Evolutionary conservation across 1,140 invertebrate species (phyloP), one percentile per base, ranked within the genome.

Genomic region (Conopomorpha cramerella): DNA sequence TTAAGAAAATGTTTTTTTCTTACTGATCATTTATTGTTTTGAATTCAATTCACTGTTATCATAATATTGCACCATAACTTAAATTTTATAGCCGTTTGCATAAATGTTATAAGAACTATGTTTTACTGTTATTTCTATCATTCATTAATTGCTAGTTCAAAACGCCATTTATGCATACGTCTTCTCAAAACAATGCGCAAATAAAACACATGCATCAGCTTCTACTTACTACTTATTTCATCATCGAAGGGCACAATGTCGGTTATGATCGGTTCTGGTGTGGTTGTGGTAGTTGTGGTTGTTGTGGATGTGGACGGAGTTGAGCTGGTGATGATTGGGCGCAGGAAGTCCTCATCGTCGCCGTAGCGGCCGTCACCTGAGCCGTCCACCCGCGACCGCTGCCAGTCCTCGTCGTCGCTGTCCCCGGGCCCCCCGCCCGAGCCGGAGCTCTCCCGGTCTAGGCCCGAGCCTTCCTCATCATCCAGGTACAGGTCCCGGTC

Each of bases 401-500:
- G n/a, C n/a, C n/a, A n/a, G n/a, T n/a, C n/a, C n/a, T 79, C 76
- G 39, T 79, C 76, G 76, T 79, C 76, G 72, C 77, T 73, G 32
- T 56, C 56, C 8, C 72, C 76, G 23, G 76, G 60, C 23, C 77
- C 77, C 68, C 64, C 77, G 35, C 77, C 77, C 46, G 77, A 79
- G 38, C 77, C 77, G 29, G 77, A 79, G 53, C 71, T 77, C 64
- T 77, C 77, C 66, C 77, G 72, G 37, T 76, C 77, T 70, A 77
- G 43, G 39, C 77, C 73, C 27, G 62, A 71, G 41, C 77, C 77
- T 36, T 77, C 77, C 62, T 77, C 77, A 60, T 79, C 77, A 60
- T 79, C 77, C 47, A 78, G 64, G 59, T 67, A 77, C 34, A 72
- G 51, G 39, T 73, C 67, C 39, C 42, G 52, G 46, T 61, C 56